phyloP scores from a whole-genome alignment of 2,113 vertebrate species.

The Addax nasomaculatus region DNA sequence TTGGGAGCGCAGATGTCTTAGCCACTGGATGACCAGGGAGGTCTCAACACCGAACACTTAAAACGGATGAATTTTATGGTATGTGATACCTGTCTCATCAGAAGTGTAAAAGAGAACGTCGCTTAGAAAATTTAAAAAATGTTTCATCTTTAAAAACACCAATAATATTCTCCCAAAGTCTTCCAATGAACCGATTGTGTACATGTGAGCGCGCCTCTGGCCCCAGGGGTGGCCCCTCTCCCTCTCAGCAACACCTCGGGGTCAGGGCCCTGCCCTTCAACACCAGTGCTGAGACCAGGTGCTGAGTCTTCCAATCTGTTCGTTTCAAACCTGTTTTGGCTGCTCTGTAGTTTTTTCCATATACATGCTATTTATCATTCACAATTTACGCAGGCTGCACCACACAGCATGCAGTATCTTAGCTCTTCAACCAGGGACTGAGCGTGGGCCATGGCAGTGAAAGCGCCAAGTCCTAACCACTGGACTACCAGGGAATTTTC shows the following conservation, averaged over 20 bases:
- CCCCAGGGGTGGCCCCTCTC: not conserved
- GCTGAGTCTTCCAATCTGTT: not conserved
- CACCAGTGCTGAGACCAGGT: not conserved
- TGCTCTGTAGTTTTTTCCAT: not conserved
- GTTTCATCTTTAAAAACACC: not conserved
- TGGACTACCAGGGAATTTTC: not conserved
- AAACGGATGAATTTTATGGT: not conserved
- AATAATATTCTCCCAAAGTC: not conserved
- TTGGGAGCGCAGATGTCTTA: not conserved
- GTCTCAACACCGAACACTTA: not conserved
- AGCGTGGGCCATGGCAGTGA: rapidly evolving
- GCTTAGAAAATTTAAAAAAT: not conserved
- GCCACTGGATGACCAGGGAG: not conserved
- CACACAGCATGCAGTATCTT: not conserved
- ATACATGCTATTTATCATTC: not conserved
- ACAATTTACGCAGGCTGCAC: not conserved
- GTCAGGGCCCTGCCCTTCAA: not conserved
- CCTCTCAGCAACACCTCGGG: rapidly evolving
- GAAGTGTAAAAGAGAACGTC: not conserved
- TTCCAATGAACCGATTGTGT: not conserved
- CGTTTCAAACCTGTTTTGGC: not conserved
- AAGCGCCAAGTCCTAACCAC: not conserved
- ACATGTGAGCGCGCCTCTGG: rapidly evolving
- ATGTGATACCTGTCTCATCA: not conserved
- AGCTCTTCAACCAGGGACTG: not conserved